phyloP scores from a whole-genome alignment of 2,797 vertebrate species.

The Pseudochaenichthys georgianus region DNA sequence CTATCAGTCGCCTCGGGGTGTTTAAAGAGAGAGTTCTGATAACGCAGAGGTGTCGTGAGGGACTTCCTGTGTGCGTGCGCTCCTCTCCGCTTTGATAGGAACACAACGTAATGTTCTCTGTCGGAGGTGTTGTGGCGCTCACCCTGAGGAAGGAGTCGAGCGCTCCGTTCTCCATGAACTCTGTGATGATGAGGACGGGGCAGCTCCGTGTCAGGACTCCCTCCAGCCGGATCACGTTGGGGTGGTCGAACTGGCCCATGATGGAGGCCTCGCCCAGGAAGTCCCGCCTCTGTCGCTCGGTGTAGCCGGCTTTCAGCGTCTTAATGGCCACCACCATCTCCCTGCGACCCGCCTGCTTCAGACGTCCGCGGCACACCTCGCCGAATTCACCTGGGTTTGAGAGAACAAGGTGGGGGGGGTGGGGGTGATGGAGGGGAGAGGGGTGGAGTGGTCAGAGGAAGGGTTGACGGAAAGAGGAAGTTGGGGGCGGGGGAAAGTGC shows the following conservation, averaged over 20 bases:
- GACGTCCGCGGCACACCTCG: constrained; percentile 96
- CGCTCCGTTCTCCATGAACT: constrained; percentile 99
- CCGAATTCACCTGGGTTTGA: constrained; percentile 92
- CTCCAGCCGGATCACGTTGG: constrained; percentile 98
- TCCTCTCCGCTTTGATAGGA: constrained; percentile 62
- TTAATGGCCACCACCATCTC: constrained; percentile 98
- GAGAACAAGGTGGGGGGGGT: constrained; percentile 31
- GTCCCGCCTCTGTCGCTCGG: constrained; percentile 95
- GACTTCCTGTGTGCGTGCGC: constrained; percentile 47
- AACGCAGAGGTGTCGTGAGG: constrained; percentile 70
- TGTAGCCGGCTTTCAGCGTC: constrained; percentile 97
- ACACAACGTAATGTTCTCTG: constrained; percentile 61
- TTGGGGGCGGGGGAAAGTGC: constrained; percentile 42
- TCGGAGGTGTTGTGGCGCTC: constrained; percentile 69
- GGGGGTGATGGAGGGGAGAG: constrained; percentile 37
- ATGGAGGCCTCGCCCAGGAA: constrained; percentile 98
- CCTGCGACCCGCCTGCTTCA: constrained; percentile 93
- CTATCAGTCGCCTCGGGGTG: constrained; percentile 76
- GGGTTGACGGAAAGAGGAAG: constrained; percentile 35
- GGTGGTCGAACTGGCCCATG: constrained; percentile 99
- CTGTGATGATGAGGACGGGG: constrained; percentile 97
- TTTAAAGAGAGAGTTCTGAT: constrained; percentile 68
- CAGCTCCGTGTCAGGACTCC: constrained; percentile 98
- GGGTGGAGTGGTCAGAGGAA: constrained; percentile 56
- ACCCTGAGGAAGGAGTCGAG: constrained; percentile 98